Conservation (phyloP, 2,888 invertebrate genomes). For the Drosophila suboccidentalis region DNA sequence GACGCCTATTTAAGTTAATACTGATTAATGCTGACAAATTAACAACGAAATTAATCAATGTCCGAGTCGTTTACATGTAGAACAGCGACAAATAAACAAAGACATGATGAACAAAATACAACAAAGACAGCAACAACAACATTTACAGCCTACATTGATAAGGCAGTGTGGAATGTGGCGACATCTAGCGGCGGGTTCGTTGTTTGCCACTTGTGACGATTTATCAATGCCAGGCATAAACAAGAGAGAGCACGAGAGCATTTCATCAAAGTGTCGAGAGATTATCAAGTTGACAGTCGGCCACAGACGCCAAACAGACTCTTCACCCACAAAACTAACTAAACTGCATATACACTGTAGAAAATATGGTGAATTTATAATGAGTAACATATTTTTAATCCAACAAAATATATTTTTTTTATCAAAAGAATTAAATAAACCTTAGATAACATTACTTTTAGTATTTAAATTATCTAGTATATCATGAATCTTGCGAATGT, state of each 20-base stretch:
- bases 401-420: too few species aligned
- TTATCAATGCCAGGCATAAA: slow-evolving; percentile 80
- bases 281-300: slow-evolving; percentile 74
- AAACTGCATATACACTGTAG: slow-evolving; percentile 6
- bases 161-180: slow-evolving; percentile 54
- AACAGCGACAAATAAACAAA: slow-evolving; percentile 46
- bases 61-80: slow-evolving; percentile 70
- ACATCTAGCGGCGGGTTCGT: slow-evolving; percentile 61
- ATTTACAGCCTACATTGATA: slow-evolving; percentile 65
- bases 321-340: slow-evolving; percentile 15
- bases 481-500: too few species aligned
- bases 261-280: slow-evolving; percentile 82
- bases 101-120: slow-evolving; percentile 10
- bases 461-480: too few species aligned
- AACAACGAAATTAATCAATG: slow-evolving; percentile 81
- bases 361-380: neutral
- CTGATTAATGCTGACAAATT: slow-evolving; percentile 81
- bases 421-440: too few species aligned
- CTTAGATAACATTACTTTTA: too few species aligned
- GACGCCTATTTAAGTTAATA: slow-evolving; percentile 78
- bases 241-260: slow-evolving; percentile 51
- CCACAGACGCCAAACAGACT: slow-evolving; percentile 33
- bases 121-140: slow-evolving; percentile 25
- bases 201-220: slow-evolving; percentile 76
- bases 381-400: neutral